Conservation (phyloP, 2,113 vertebrate species). For the Carollia perspicillata region DNA sequence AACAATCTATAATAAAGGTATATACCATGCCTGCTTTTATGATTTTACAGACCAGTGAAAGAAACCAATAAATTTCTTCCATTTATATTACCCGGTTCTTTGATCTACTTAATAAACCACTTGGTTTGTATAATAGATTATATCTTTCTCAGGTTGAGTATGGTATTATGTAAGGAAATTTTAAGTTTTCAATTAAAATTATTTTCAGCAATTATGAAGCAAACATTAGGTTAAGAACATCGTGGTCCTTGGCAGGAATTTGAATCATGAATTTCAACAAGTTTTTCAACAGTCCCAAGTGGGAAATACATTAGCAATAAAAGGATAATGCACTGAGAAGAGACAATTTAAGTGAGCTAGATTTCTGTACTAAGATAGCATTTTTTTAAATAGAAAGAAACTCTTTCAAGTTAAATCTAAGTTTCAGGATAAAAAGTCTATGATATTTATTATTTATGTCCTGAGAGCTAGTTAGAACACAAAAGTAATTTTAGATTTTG, state of each 20-base stretch:
- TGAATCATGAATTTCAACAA: not conserved
- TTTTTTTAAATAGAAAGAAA: slow-evolving; percentile 6
- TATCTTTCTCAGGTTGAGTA: not conserved
- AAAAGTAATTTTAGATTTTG: slow-evolving; percentile 35
- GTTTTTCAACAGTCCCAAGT: not conserved
- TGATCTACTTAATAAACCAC: not conserved
- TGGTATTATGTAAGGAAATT: not conserved
- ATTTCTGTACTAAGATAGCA: not conserved
- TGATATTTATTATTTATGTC: slow-evolving; percentile 40
- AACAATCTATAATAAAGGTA: not conserved
- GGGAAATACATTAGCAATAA: not conserved
- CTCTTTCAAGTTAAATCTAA: slow-evolving; percentile 28
- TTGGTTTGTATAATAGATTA: not conserved
- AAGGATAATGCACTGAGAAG: not conserved
- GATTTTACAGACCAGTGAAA: not conserved
- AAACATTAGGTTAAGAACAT: not conserved
- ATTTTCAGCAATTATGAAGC: not conserved
- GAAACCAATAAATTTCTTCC: not conserved
- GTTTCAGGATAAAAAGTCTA: slow-evolving; percentile 7
- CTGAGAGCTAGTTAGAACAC: slow-evolving; percentile 45
- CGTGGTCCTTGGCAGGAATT: not conserved
- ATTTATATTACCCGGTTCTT: not conserved
- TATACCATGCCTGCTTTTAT: not conserved
- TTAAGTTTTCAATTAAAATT: slow-evolving; percentile 11
- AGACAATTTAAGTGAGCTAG: slow-evolving; percentile 3